Percentiles rank a stretch among this genome's conserved stretches.
These are phyloP conservation scores for Drosophila nr. perissopoda DNA, from an alignment of 2,888 invertebrate species.

Conservation along the genomic window DNA sequence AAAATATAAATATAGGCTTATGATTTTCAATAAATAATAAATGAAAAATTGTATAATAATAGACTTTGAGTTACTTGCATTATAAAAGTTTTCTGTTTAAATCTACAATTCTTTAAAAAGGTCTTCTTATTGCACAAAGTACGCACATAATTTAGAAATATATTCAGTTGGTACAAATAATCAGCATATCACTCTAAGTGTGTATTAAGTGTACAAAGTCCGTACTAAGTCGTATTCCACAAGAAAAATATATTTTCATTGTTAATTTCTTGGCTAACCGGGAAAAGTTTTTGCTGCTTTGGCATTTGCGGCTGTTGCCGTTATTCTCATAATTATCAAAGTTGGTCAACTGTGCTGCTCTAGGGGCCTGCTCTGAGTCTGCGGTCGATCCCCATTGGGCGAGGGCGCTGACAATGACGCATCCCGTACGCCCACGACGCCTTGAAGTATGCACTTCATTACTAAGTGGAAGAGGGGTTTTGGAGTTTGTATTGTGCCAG, in stretches of 20 bases:
- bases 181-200: constrained; percentile 52
- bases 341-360: constrained; percentile 63
- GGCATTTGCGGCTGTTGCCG: constrained; percentile 54
- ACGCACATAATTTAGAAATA: constrained; percentile 14
- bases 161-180: constrained; percentile 13
- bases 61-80: neutral
- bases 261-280: constrained; percentile 68
- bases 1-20: neutral
- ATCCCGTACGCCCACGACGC: constrained; percentile 9
- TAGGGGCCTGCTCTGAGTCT: constrained; percentile 23
- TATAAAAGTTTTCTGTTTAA: neutral
- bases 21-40: neutral
- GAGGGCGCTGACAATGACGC: constrained; percentile 36
- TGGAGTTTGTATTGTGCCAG: constrained; percentile 37
- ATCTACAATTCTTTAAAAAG: neutral
- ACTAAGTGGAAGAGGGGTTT: constrained; percentile 10
- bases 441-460: constrained; percentile 54
- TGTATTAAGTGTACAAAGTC: constrained; percentile 54
- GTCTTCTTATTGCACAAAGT: neutral
- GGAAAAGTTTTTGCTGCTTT: constrained; percentile 47
- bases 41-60: neutral
- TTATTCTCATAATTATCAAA: constrained; percentile 73
- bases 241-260: constrained; percentile 59
- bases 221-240: constrained; percentile 40
- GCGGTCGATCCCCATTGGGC: constrained; percentile 38